phyloP scores from a whole-genome alignment of 2,113 vertebrate species.

The Psephotus haematonotus region DNA sequence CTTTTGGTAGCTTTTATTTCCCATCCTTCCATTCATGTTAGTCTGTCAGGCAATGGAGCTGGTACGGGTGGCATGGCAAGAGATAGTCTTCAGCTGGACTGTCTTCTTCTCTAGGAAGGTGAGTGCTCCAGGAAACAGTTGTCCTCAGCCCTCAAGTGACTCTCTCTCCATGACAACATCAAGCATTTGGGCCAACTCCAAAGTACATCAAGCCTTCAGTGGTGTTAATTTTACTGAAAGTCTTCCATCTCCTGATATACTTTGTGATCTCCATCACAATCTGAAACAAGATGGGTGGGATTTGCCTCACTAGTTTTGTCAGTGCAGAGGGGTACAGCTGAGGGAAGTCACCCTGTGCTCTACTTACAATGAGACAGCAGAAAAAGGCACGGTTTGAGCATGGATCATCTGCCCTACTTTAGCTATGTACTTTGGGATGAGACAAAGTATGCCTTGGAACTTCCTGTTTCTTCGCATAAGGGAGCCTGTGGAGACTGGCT shows the following conservation, averaged over 20 bases:
- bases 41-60: not conserved
- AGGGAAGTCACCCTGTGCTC: not conserved
- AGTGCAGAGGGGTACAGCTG: not conserved
- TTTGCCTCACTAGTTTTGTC: not conserved
- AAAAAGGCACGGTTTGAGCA: not conserved
- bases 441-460: not conserved
- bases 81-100: not conserved
- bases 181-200: not conserved
- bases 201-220: not conserved
- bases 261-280: not conserved
- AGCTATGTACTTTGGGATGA: not conserved
- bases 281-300: not conserved
- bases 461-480: not conserved
- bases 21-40: not conserved
- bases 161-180: not conserved
- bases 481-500: accelerated
- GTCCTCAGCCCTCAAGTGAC: accelerated
- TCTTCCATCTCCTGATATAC: not conserved
- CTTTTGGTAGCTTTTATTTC: not conserved
- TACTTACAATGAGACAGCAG: not conserved
- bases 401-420: not conserved
- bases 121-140: not conserved
- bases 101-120: not conserved
- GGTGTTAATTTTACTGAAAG: not conserved
- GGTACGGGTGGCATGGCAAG: too few relatives aligned